phyloP scores from a whole-genome alignment of 23 tunicate species.

The Ascidia mentula region DNA sequence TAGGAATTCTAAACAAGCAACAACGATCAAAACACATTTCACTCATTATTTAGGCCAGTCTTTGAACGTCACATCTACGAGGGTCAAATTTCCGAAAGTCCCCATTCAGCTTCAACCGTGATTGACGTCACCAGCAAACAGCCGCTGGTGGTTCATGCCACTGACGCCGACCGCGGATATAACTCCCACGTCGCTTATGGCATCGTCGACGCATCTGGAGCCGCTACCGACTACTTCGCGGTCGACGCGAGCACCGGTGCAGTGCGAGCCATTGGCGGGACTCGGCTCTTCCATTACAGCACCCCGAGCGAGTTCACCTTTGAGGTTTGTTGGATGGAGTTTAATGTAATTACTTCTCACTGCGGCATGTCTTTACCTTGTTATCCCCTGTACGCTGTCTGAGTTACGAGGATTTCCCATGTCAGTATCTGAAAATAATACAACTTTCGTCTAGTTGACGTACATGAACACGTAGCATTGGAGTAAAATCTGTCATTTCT shows the following conservation, averaged over 20 bases:
- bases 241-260: slow-evolving; percentile 46
- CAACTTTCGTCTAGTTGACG: no score
- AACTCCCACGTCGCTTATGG: slow-evolving; percentile 36
- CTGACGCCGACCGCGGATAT: slow-evolving; percentile 39
- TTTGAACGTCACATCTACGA: slow-evolving; percentile 19
- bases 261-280: slow-evolving; percentile 28
- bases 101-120: slow-evolving; percentile 23
- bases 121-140: slow-evolving; percentile 6
- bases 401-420: no score
- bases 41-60: slow-evolving; percentile 25
- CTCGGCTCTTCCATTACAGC: slow-evolving; percentile 38
- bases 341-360: no score
- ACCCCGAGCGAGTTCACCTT: slow-evolving; percentile 25
- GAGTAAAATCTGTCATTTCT: no score
- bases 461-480: no score
- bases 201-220: slow-evolving; percentile 15
- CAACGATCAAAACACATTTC: neutral
- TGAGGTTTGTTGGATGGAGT: slow-evolving; percentile 29
- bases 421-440: no score
- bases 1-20: no score
- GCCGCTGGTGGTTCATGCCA: slow-evolving; percentile 49
- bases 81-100: slow-evolving; percentile 37
- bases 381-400: no score
- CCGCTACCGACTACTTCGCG: slow-evolving; percentile 6
- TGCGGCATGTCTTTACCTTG: no score